Conservation (phyloP, 2,113 vertebrate species). For the Phocoena phocoena region DNA sequence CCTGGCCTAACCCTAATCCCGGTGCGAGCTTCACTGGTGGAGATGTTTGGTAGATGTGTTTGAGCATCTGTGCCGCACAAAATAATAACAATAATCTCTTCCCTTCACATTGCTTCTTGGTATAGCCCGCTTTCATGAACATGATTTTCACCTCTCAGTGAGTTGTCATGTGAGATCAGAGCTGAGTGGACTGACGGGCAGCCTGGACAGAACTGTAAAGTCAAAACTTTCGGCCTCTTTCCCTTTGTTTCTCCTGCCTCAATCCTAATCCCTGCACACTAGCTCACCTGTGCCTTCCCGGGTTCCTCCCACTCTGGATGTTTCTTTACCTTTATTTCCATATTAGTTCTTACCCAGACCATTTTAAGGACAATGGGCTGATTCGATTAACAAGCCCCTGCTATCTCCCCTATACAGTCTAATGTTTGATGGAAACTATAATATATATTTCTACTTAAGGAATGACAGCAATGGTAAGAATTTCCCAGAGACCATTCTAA, state of each 20-base stretch:
- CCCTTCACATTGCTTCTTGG: background rate
- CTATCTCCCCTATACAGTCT: background rate
- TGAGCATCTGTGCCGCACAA: background rate
- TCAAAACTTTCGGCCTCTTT: background rate
- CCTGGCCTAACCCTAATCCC: background rate
- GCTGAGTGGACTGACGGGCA: background rate
- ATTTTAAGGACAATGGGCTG: background rate
- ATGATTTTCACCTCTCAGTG: background rate
- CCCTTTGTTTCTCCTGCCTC: background rate
- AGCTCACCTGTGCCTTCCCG: background rate
- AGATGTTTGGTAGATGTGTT: background rate
- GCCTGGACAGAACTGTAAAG: background rate
- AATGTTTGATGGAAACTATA: background rate
- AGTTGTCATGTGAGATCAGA: background rate
- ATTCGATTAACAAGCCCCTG: background rate
- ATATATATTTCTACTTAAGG: background rate
- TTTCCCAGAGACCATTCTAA: background rate
- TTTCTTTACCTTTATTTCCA: background rate
- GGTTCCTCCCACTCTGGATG: background rate
- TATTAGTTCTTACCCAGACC: background rate
- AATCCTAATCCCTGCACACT: too few relatives aligned
- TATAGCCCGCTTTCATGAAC: background rate
- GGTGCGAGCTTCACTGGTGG: background rate
- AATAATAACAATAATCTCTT: background rate
- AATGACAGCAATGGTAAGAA: background rate